Evolutionary conservation across 2,888 invertebrate genomes (phyloP), one percentile per base, ranked within the genome.

Genomic region (Amiota communis): DNA sequence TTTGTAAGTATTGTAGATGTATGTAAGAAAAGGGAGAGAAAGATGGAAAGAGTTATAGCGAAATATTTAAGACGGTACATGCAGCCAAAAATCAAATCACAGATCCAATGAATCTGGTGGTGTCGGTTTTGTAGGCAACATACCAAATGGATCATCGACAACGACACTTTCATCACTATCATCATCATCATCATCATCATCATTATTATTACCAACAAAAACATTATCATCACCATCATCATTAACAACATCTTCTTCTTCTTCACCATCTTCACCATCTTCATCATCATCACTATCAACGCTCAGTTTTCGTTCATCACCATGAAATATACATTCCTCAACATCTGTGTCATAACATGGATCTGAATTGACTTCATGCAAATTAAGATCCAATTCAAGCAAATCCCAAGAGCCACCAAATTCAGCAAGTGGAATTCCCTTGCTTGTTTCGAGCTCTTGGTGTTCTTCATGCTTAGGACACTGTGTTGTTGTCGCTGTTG

Each of bases 331-430:
- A 76, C 91, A 90, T 81, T 93, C 93, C 81, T 93, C 92, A 0
- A 93, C 92, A 70, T 91, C 93, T 70, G 92, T 92, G 75, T 92
- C 92, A 81, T 92, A 93, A 70, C 92, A 92, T 1, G 93, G 92
- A 84, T 93, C 93, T 4, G 92, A 89, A 82, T 93, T 92, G 76
- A 93, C 90, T 82, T 93, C 92, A 72, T 92, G 92, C 75, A 93
- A 87, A 76, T 93, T 92, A 78, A 93, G 86, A 86, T 93, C 93
- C 68, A 93, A 91, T 87, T 93, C 93, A 49, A 93, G 91, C 20
- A 93, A 91, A 87, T 93, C 93, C 93, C 93, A 93, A 72, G 92
- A 90, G 77, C 92, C 92, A 63, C 92, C 91, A 72, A 89, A 90
- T 72, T 88, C 86, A 2, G 88, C 88, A n/a, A 89, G 73, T 0